A percentile compares a stretch with the other conserved stretches of the same genome.
phyloP scores from a whole-genome alignment of 2,888 invertebrate species.

The Meloe dianella region DNA sequence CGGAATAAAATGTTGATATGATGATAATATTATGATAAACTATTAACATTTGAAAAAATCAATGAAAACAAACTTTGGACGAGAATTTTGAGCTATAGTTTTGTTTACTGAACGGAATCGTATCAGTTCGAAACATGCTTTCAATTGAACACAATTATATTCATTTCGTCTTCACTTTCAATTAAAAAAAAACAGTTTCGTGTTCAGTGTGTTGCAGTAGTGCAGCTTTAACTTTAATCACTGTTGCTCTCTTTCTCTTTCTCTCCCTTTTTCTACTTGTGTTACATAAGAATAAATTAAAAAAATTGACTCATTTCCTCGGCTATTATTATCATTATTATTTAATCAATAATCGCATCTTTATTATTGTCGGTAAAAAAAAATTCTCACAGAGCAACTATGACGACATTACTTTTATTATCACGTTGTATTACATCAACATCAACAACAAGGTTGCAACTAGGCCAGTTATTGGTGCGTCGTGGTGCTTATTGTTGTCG shows the following conservation, averaged over 20 bases:
- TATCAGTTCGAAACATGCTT: neutral
- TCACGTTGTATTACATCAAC: neutral
- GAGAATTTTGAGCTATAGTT: neutral
- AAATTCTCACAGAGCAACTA: neutral
- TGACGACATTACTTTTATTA: conserved; percentile 5
- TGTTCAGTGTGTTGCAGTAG: neutral
- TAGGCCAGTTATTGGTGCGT: neutral
- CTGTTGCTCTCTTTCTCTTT: neutral
- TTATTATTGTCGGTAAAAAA: neutral
- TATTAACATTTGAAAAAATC: neutral
- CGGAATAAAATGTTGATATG: neutral
- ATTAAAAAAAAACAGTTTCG: neutral
- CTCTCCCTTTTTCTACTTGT: neutral
- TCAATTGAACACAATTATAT: too few species aligned
- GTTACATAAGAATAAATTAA: neutral
- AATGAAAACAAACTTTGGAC: neutral
- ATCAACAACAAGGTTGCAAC: neutral
- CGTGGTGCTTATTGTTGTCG: neutral
- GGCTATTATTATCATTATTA: neutral
- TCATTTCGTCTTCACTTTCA: neutral
- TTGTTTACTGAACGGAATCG: neutral
- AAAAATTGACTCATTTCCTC: neutral
- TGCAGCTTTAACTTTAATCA: neutral
- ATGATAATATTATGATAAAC: neutral
- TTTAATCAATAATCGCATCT: neutral